Evolutionary conservation across 1,140 invertebrate genomes (phyloP).

Genomic region (Nomia melanderi): DNA sequence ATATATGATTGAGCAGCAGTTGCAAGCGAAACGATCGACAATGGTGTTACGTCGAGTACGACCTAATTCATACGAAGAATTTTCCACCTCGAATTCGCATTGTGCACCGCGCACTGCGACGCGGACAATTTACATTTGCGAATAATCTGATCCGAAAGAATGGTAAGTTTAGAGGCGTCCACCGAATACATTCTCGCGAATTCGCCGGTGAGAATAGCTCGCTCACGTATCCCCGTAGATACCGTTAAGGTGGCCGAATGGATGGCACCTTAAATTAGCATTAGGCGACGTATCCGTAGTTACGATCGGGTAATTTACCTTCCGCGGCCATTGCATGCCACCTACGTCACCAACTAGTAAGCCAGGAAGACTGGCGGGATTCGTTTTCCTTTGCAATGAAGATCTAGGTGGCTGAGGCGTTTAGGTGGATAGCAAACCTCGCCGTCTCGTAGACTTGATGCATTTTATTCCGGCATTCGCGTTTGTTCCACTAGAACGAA

Average conservation of each 20-base stretch:
- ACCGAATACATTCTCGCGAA: slow-evolving; percentile 31
- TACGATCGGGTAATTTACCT: slow-evolving; percentile 62
- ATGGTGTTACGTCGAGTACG: too few species aligned
- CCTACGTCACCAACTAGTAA: slow-evolving; percentile 15
- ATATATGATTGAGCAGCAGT: too few species aligned
- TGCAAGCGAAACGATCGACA: too few species aligned
- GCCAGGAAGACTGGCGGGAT: slow-evolving; percentile 23
- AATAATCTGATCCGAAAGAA: background rate
- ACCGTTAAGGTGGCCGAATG: slow-evolving; percentile 68
- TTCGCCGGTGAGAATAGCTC: slow-evolving; percentile 44
- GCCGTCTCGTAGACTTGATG: slow-evolving; percentile 66
- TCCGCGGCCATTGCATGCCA: slow-evolving; percentile 41
- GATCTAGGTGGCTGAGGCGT: slow-evolving; percentile 65
- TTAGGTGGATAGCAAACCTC: slow-evolving; percentile 66
- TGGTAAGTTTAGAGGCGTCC: slow-evolving; percentile 7
- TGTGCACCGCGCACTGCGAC: slow-evolving; percentile 4
- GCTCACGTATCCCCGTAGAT: slow-evolving; percentile 65
- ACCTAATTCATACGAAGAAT: too few species aligned
- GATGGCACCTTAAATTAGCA: slow-evolving; percentile 69
- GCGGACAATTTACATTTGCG: slow-evolving; percentile 22
- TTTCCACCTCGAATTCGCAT: background rate
- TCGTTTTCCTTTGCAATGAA: slow-evolving; percentile 70
- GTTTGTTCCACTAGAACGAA: background rate
- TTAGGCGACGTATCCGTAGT: slow-evolving; percentile 70
- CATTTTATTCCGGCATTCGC: slow-evolving; percentile 51